Evolutionary conservation across 2,797 vertebrate species (phyloP).

Genomic region (Sebastes itinus): DNA sequence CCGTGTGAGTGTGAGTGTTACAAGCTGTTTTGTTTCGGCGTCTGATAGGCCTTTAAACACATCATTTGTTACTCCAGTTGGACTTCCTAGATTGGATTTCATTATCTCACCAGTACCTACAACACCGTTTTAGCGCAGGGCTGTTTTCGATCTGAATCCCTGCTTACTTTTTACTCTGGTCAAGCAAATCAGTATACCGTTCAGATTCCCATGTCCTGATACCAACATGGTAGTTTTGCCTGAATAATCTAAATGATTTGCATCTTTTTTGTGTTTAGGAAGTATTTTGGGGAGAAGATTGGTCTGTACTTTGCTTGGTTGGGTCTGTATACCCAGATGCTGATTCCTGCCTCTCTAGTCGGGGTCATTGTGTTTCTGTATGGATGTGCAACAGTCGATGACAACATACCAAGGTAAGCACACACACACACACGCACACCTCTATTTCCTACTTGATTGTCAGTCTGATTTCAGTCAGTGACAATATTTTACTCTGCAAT

Average conservation of each 20-base stretch:
- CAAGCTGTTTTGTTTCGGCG: not conserved
- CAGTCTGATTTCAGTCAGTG: not conserved
- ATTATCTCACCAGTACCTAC: not conserved
- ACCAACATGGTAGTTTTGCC: not conserved
- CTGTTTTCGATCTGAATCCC: not conserved
- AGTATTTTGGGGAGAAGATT: constrained; percentile 99
- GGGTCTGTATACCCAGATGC: constrained; percentile 98
- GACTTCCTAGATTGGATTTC: not conserved
- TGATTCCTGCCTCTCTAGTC: constrained; percentile 95
- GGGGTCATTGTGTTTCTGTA: constrained; percentile 97
- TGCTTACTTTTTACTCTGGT: not conserved
- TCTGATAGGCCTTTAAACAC: not conserved
- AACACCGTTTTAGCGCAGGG: not conserved
- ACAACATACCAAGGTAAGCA: constrained; percentile 94
- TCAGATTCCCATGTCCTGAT: not conserved
- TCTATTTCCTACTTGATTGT: not conserved
- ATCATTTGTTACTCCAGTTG: not conserved
- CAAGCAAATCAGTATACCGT: too few species aligned
- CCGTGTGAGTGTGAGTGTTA: not conserved
- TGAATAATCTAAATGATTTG: not conserved
- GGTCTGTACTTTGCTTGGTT: constrained; percentile 98
- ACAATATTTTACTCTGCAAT: not conserved
- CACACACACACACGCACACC: not conserved
- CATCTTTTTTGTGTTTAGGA: constrained; percentile 77
- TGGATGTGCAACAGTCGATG: constrained; percentile 93